These are phyloP conservation scores for Lepisosteus oculatus DNA, from an alignment of 2,113 vertebrate species.

Conservation along the genomic window DNA sequence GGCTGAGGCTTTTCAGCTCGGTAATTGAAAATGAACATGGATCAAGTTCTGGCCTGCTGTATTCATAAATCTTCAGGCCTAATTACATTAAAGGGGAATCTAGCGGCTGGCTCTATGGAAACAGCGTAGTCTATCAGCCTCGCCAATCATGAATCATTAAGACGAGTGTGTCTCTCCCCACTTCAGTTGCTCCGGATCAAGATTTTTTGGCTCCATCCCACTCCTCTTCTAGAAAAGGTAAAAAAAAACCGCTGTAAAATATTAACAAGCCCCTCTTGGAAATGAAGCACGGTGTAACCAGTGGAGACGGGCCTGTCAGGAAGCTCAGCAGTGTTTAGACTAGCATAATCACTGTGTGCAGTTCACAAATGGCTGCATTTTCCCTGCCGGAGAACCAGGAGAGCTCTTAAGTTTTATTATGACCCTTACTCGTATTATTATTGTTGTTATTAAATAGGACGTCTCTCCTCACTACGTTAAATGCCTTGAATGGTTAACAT, in stretches of 20 bases:
- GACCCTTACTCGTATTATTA: no score
- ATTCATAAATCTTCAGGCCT: constrained; percentile 92
- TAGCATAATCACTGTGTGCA: neutral
- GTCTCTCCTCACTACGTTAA: no score
- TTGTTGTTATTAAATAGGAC: no score
- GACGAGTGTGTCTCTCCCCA: constrained; percentile 64
- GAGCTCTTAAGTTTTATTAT: no score
- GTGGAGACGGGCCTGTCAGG: constrained; percentile 33
- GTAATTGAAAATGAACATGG: constrained; percentile 90
- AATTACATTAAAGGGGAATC: constrained; percentile 95
- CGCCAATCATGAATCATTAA: constrained; percentile 79
- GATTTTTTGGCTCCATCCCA: constrained; percentile 49
- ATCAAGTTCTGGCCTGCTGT: constrained; percentile 90
- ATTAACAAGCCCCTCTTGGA: constrained; percentile 53
- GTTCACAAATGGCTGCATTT: neutral
- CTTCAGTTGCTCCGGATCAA: constrained; percentile 41
- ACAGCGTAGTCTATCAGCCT: constrained; percentile 79
- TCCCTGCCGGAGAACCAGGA: no score
- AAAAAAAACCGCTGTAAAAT: constrained; percentile 36
- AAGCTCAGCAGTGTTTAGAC: neutral
- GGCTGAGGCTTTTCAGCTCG: constrained; percentile 81
- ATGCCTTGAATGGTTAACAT: no score
- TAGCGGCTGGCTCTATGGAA: constrained; percentile 82
- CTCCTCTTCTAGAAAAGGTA: constrained; percentile 30
- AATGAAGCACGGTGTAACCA: constrained; percentile 29